Evolutionary conservation across 2,113 vertebrate genomes (phyloP).

Genomic region (Phodopus roborovskii): DNA sequence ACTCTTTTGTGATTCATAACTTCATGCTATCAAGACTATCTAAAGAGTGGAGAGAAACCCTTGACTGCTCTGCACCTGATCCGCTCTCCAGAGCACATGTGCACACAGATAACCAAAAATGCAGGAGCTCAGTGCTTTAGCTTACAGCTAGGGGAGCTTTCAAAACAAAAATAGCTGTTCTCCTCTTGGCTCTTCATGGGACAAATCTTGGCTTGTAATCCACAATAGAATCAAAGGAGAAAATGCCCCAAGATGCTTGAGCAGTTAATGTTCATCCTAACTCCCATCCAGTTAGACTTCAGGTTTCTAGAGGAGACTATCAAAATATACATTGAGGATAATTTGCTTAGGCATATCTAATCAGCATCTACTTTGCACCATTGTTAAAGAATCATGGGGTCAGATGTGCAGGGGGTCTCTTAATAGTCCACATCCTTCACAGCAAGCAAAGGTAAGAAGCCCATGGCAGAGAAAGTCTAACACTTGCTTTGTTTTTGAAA

Average conservation of each 20-base stretch:
- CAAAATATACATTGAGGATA: constrained; percentile 2
- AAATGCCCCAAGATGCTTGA: constrained; percentile 16
- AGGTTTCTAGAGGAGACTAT: background rate
- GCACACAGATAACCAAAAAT: constrained; percentile 16
- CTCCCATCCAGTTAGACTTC: constrained; percentile 10
- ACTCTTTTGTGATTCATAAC: constrained; percentile 53
- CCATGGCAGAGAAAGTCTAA: background rate
- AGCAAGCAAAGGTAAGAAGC: constrained; percentile 31
- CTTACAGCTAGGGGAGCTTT: background rate
- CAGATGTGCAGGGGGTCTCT: background rate
- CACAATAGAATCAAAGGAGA: background rate
- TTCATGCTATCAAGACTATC: background rate
- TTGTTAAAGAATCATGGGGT: constrained; percentile 27
- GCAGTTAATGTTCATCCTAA: background rate
- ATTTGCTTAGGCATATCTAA: constrained; percentile 6
- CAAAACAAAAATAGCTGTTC: constrained; percentile 29
- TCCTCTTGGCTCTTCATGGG: constrained; percentile 1
- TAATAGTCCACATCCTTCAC: background rate
- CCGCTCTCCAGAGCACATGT: background rate
- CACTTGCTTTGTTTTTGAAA: constrained; percentile 14
- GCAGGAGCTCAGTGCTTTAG: background rate
- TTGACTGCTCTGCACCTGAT: background rate
- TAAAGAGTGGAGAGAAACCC: background rate
- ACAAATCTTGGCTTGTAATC: constrained; percentile 43
- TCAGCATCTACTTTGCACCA: constrained; percentile 14